Evolutionary conservation across 2,113 vertebrate species (phyloP).

Genomic region (Ploceus nigricollis): DNA sequence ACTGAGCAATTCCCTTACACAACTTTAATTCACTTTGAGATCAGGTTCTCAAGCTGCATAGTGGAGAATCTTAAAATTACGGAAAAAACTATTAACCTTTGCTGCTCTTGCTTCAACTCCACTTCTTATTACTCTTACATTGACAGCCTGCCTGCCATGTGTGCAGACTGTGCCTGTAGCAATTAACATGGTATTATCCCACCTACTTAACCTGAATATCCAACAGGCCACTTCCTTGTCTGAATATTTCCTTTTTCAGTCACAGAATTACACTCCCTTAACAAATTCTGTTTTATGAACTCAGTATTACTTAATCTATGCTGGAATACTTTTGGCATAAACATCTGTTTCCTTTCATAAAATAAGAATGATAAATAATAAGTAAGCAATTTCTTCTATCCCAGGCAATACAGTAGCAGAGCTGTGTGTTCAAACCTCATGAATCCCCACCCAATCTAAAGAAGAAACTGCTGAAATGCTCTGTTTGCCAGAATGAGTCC

Average conservation of each 20-base stretch:
- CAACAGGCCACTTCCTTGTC: neutral
- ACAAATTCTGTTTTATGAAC: neutral
- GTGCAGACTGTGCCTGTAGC: neutral
- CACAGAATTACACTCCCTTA: neutral
- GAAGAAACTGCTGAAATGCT: neutral
- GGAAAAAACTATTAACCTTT: neutral
- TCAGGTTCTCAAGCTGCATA: neutral
- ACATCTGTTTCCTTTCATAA: neutral
- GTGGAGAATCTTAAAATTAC: neutral
- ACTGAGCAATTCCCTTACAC: neutral
- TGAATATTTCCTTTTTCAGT: neutral
- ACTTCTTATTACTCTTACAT: neutral
- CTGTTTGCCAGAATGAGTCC: neutral
- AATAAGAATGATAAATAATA: neutral
- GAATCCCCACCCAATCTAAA: neutral
- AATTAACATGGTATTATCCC: neutral
- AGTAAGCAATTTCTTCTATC: neutral
- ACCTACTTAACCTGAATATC: neutral
- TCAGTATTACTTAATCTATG: neutral
- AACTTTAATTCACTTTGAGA: neutral
- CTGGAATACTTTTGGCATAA: neutral
- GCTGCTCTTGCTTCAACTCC: neutral
- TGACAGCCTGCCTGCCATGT: neutral
- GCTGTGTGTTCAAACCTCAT: neutral
- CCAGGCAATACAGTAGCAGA: conserved; percentile 1